Conservation (phyloP, 2,797 vertebrate genomes). For the Mastacembelus armatus region DNA sequence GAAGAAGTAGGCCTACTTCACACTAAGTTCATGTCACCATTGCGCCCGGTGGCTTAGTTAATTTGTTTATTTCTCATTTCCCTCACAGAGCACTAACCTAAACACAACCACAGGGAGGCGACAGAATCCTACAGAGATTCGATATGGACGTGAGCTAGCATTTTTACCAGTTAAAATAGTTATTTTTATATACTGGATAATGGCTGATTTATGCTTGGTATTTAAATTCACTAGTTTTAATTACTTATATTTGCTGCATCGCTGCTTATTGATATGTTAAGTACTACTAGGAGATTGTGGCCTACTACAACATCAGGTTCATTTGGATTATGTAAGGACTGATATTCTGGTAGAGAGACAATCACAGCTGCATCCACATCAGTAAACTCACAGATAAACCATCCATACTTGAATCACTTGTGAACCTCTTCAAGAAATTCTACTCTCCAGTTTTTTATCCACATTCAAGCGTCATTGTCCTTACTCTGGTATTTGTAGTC, state of each 20-base stretch:
- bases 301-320: background rate
- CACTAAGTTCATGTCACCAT: conserved; percentile 23
- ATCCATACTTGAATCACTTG: conserved; percentile 39
- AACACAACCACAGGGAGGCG: conserved; percentile 57
- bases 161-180: conserved; percentile 66
- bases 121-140: conserved; percentile 22
- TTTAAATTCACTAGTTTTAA: background rate
- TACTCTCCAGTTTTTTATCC: conserved; percentile 45
- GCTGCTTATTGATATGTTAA: background rate
- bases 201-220: background rate
- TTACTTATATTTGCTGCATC: no score
- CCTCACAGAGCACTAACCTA: background rate
- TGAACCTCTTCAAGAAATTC: conserved; percentile 49
- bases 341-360: background rate
- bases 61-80: background rate
- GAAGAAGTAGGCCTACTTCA: background rate
- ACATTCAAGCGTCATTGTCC: background rate
- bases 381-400: background rate
- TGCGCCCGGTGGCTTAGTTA: conserved; percentile 29
- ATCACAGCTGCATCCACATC: background rate
- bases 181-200: no score
- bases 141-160: conserved; percentile 3
- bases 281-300: background rate
- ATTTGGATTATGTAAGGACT: background rate
- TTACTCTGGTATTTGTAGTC: conserved; percentile 72